Percentiles rank a stretch among this genome's conserved stretches.
Evolutionary conservation across 2,113 vertebrate species (phyloP).

Genomic region (Leucosticte australis): DNA sequence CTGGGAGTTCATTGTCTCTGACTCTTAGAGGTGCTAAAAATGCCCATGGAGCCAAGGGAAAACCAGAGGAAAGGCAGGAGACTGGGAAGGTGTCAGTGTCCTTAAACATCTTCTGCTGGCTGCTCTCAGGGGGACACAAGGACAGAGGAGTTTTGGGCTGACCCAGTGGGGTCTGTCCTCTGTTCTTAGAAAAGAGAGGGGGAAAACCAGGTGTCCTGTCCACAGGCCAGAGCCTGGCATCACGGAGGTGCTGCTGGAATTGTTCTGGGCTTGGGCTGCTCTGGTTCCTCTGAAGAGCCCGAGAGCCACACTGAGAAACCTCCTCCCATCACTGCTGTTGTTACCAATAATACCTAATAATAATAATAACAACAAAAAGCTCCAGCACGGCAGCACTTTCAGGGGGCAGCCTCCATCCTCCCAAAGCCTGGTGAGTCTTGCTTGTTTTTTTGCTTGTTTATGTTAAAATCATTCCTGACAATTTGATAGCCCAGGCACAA

Average conservation of each 20-base stretch:
- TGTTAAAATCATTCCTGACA: slow-evolving; percentile 14
- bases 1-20: background rate
- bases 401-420: background rate
- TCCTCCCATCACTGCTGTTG: background rate
- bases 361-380: background rate
- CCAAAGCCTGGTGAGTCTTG: background rate
- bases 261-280: background rate
- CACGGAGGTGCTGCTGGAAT: rapidly evolving
- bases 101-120: background rate
- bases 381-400: background rate
- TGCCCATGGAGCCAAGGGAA: rapidly evolving
- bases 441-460: background rate
- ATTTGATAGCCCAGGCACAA: background rate
- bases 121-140: background rate
- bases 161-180: background rate
- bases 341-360: background rate
- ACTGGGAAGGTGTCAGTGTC: rapidly evolving
- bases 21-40: background rate
- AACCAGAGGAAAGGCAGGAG: background rate
- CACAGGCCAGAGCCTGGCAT: background rate
- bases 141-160: background rate
- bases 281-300: background rate
- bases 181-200: background rate
- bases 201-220: background rate
- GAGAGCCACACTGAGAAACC: background rate